Evolutionary conservation across 2,113 vertebrate species (phyloP), one percentile per base, ranked within the genome.

Genomic region (Burhinus bistriatus): DNA sequence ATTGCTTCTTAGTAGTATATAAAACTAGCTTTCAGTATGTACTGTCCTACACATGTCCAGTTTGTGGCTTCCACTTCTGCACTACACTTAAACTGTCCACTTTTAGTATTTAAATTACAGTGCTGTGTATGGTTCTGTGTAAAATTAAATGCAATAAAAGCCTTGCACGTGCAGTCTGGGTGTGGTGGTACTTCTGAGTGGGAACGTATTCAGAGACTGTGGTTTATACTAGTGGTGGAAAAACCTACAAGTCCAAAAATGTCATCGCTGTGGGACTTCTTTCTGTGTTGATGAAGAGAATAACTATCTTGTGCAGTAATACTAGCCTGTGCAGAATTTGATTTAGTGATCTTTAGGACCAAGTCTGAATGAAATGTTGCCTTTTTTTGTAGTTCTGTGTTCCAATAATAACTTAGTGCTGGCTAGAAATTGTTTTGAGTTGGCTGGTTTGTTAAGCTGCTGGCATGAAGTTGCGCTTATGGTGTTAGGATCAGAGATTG

Each of bases 101-200:
- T 94, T 96, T 82, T 40, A 86, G 90, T 75, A 65, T 78, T 72
- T 76, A 65, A 95, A 89, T 91, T 89, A 59, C 36, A 47, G n/a
- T 58, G 34, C 26, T 49, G 9, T 51, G 9, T 66, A 25, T 79
- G n/a, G 36, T 72, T 91, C n/a, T 78, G 15, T 81, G 40, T 87
- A 49, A 81, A 95, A 82, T 91, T 79, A 82, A 91, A 73, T 36
- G 23, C 51, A 69, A 0, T 65, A 38, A 82, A 65, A 87, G 34
- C 15, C 0, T 85, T 84, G 62, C 44, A 58, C 3, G 0, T 83
- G 78, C 34, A 34, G 2, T 52, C 38, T 80, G 61, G 68, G 87
- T 83, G 85, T 88, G 84, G 78, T 94, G 54, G 61, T 47, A 52
- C 44, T 95, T 86, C 32, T 42, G 36, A 71, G 20, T 19, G 70